These are phyloP conservation scores for Labeo rohita DNA, from an alignment of 2,113 vertebrate species.

Conservation along the genomic window DNA sequence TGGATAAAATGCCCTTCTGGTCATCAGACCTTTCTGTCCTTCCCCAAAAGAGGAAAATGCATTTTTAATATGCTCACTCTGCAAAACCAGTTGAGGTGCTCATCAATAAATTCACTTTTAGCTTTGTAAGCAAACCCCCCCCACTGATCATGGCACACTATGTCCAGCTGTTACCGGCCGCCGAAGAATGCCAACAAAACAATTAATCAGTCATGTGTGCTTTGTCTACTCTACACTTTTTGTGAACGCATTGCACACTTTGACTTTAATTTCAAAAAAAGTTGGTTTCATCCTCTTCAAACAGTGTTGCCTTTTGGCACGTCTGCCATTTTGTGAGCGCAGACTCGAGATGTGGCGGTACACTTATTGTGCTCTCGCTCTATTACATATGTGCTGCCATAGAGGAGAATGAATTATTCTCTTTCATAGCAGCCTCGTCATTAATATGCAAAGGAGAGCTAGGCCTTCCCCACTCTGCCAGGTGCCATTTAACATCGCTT, in stretches of 20 bases:
- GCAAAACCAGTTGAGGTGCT: slow-evolving; percentile 38
- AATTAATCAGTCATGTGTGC: slow-evolving; percentile 42
- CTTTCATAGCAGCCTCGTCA: slow-evolving; percentile 58
- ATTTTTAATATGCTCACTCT: slow-evolving; percentile 46
- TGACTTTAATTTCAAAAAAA: background rate
- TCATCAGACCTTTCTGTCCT: slow-evolving; percentile 35
- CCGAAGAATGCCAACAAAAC: slow-evolving; percentile 39
- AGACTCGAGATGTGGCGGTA: background rate
- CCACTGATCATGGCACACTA: slow-evolving; percentile 40
- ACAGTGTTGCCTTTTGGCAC: background rate
- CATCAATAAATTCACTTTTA: slow-evolving; percentile 53
- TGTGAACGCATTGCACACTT: slow-evolving; percentile 53
- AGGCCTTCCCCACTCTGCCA: slow-evolving; percentile 56
- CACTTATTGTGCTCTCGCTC: slow-evolving; percentile 36
- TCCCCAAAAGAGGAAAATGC: slow-evolving; percentile 27
- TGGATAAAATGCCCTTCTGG: slow-evolving; percentile 24
- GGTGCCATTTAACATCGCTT: slow-evolving; percentile 67
- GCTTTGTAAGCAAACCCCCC: slow-evolving; percentile 52
- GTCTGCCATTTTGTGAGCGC: slow-evolving; percentile 33
- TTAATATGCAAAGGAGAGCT: slow-evolving; percentile 65
- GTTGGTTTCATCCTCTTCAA: slow-evolving; percentile 3
- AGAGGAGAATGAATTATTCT: slow-evolving; percentile 57
- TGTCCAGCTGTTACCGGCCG: slow-evolving; percentile 52
- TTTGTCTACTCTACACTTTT: slow-evolving; percentile 57
- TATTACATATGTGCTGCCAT: slow-evolving; percentile 26